These are phyloP conservation scores for Dryobotodes eremita DNA, from an alignment of 2,888 invertebrate species.

Conservation along the genomic window DNA sequence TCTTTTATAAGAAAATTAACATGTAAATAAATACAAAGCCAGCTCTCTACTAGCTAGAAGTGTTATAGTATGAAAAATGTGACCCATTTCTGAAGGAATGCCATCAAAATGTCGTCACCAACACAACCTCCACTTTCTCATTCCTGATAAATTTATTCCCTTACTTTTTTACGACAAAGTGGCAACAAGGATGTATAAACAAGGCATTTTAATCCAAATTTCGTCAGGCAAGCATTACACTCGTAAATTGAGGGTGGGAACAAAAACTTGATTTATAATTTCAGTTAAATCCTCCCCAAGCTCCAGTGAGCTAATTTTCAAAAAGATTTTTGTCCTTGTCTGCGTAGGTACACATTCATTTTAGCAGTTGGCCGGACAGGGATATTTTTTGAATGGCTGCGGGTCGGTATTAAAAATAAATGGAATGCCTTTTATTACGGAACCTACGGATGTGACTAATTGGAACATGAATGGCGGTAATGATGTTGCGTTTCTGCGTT, in stretches of 20 bases:
- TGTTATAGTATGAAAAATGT: conserved; percentile 21
- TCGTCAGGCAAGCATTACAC: conserved; percentile 64
- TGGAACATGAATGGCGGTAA: conserved; percentile 74
- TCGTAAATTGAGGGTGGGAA: conserved; percentile 66
- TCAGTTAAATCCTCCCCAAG: conserved; percentile 73
- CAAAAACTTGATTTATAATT: conserved; percentile 83
- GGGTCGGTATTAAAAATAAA: conserved; percentile 77
- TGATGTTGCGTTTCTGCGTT: conserved; percentile 63
- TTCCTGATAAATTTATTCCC: conserved; percentile 59
- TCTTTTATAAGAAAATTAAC: conserved; percentile 57
- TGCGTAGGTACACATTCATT: conserved; percentile 77
- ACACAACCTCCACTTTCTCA: conserved; percentile 48
- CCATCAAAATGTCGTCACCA: conserved; percentile 52
- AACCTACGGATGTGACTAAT: conserved; percentile 76
- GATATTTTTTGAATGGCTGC: conserved; percentile 72
- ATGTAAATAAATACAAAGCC: conserved; percentile 58
- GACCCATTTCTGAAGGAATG: conserved; percentile 49
- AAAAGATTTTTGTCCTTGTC: conserved; percentile 77
- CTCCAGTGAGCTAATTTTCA: conserved; percentile 79
- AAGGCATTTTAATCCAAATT: conserved; percentile 68
- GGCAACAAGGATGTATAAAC: conserved; percentile 63
- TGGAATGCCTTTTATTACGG: conserved; percentile 73
- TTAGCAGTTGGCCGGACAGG: conserved; percentile 71
- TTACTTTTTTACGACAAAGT: conserved; percentile 61
- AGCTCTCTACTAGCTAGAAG: conserved; percentile 19